Conservation (phyloP, 2,797 vertebrate genomes). For the Aphelocoma californica region DNA sequence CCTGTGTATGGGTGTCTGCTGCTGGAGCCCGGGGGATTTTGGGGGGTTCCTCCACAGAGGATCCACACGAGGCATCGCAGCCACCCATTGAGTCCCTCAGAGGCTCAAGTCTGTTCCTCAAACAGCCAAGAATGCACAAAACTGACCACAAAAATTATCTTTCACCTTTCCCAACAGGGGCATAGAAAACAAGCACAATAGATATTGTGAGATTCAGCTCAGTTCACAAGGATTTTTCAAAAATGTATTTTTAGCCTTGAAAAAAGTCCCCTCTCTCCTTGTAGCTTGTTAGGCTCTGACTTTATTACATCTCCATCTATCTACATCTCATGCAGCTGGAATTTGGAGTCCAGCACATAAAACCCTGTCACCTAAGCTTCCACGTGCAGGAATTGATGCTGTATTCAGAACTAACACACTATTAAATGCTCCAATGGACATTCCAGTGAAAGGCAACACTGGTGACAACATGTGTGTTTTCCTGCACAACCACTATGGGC, state of each 20-base stretch:
- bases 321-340: not conserved
- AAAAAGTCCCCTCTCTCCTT: not conserved
- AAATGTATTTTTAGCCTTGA: not conserved
- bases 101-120: not conserved
- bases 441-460: not conserved
- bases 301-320: not conserved
- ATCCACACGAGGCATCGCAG: accelerated
- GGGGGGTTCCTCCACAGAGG: not conserved
- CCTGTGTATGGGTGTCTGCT: not conserved
- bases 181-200: not conserved
- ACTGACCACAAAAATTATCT: not conserved
- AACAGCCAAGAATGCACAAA: not conserved
- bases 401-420: not conserved
- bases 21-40: not conserved
- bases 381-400: accelerated
- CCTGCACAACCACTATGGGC: not conserved
- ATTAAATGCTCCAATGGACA: not conserved
- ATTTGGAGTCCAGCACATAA: not conserved
- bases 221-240: not conserved
- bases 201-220: not conserved
- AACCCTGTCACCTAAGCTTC: not conserved
- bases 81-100: not conserved
- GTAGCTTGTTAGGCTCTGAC: not conserved
- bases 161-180: not conserved
- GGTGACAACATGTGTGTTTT: not conserved